These are phyloP conservation scores for Choristoneura fumiferana DNA, from an alignment of 1,140 invertebrate species.

Conservation along the genomic window DNA sequence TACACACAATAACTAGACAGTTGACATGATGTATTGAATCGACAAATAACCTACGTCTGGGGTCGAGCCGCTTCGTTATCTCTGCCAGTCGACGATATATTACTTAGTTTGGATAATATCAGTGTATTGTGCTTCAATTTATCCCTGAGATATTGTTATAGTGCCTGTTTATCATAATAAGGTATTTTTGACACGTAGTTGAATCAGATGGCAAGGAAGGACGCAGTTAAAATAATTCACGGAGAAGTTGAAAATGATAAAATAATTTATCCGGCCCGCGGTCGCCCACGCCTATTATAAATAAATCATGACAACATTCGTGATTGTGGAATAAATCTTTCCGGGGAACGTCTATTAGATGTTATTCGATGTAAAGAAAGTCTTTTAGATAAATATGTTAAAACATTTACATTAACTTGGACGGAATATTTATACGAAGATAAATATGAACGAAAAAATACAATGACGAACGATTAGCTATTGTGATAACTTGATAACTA, in stretches of 20 bases:
- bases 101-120: slow-evolving; percentile 11
- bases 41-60: slow-evolving; percentile 1
- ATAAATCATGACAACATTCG: slow-evolving; percentile 17
- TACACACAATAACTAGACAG: slow-evolving; percentile 6
- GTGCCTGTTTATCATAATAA: background rate
- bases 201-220: too few relatives aligned
- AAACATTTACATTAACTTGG: background rate
- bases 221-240: too few relatives aligned
- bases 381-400: background rate
- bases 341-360: slow-evolving; percentile 1
- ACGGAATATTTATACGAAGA: too few relatives aligned
- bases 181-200: too few relatives aligned
- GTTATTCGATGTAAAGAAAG: background rate
- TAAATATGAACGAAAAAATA: too few relatives aligned
- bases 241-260: background rate
- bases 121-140: slow-evolving; percentile 15
- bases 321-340: slow-evolving; percentile 1
- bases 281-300: slow-evolving; percentile 8
- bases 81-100: slow-evolving; percentile 4
- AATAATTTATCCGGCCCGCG: slow-evolving; percentile 10
- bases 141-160: slow-evolving; percentile 13
- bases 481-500: too few relatives aligned
- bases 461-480: too few relatives aligned
- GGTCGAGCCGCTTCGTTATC: slow-evolving; percentile 12
- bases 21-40: slow-evolving; percentile 16